These are phyloP conservation scores for Loripinus fragilis DNA, from an alignment of 2,888 invertebrate species.

Conservation along the genomic window DNA sequence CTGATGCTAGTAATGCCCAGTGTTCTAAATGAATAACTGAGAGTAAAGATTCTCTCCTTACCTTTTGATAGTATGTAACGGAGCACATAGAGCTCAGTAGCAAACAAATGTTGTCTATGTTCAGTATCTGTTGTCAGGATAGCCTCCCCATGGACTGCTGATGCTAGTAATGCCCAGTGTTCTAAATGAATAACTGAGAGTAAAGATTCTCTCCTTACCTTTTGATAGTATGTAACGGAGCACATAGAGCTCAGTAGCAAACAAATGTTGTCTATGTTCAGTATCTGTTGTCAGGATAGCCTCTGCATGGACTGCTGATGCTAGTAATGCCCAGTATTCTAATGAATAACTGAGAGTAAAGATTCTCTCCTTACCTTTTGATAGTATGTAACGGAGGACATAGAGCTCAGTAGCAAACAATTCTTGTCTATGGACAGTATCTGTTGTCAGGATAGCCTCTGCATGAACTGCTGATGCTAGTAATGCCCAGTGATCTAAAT, in stretches of 20 bases:
- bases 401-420: conserved; percentile 55
- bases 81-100: conserved; percentile 53
- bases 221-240: conserved; percentile 39
- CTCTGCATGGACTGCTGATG: conserved; percentile 81
- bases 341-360: too few relatives aligned
- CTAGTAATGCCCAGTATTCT: conserved; percentile 88
- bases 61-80: conserved; percentile 40
- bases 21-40: conserved; percentile 87
- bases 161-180: conserved; percentile 88
- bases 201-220: conserved; percentile 25
- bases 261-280: conserved; percentile 32
- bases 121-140: conserved; percentile 46
- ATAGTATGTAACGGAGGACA: conserved; percentile 41
- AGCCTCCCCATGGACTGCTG: conserved; percentile 75
- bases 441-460: conserved; percentile 60
- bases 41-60: not conserved
- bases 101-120: conserved; percentile 40
- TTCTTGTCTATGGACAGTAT: conserved; percentile 23
- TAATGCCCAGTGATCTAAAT: conserved; percentile 88
- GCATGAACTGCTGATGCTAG: conserved; percentile 84
- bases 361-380: conserved; percentile 29
- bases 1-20: conserved; percentile 87
- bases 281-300: conserved; percentile 53
- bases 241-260: conserved; percentile 53
- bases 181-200: too few relatives aligned